Conservation (phyloP, 2,888 invertebrate species). For the Rotaria magnacalcarata region DNA sequence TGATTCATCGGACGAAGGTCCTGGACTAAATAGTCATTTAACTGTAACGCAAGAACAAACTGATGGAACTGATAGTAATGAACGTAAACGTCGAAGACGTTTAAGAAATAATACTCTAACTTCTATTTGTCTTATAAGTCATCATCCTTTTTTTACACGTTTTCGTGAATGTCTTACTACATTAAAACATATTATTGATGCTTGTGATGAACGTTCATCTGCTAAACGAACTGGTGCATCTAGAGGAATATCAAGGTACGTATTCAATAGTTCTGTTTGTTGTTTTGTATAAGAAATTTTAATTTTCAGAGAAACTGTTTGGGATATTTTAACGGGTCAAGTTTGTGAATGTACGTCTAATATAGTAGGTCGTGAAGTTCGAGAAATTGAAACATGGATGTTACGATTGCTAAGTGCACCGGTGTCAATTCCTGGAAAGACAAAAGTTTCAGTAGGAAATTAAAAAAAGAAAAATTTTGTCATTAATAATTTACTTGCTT, state of each 20-base stretch:
- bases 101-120: conserved; percentile 74
- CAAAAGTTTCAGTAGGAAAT: conserved; percentile 67
- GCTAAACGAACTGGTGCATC: conserved; percentile 72
- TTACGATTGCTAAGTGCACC: conserved; percentile 88
- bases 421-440: conserved; percentile 94
- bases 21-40: conserved; percentile 33
- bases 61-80: not conserved
- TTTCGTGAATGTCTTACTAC: conserved; percentile 95
- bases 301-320: conserved; percentile 77
- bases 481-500: not conserved
- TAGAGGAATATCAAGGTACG: not conserved
- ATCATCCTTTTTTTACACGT: conserved; percentile 97
- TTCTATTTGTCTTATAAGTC: conserved; percentile 90
- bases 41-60: not conserved
- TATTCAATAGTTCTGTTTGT: not conserved
- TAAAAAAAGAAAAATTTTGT: not conserved
- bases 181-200: conserved; percentile 88
- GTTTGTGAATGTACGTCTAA: conserved; percentile 58
- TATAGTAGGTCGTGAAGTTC: conserved; percentile 83
- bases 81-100: conserved; percentile 25
- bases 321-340: conserved; percentile 78
- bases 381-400: conserved; percentile 98
- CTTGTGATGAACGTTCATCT: conserved; percentile 79
- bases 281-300: not conserved
- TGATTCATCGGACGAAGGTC: conserved; percentile 47